Conservation (phyloP, 2,888 invertebrate genomes). For the Pandemis corylana region DNA sequence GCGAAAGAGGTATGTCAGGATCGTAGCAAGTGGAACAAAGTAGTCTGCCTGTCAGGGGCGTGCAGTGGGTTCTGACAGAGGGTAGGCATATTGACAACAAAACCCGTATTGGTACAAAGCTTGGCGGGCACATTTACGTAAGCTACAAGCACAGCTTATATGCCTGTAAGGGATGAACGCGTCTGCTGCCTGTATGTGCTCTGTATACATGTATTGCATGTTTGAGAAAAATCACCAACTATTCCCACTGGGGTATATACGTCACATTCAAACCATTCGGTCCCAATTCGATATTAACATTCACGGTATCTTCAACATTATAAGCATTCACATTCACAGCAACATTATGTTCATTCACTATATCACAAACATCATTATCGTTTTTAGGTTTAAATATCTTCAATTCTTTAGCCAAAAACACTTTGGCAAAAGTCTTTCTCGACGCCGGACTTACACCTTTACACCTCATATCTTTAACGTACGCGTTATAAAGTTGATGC, state of each 20-base stretch:
- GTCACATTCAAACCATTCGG: slow-evolving; percentile 30
- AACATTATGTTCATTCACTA: slow-evolving; percentile 59
- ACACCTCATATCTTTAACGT: slow-evolving; percentile 57
- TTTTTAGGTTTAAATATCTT: slow-evolving; percentile 68
- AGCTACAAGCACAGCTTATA: too few species aligned
- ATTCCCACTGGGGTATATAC: slow-evolving; percentile 34
- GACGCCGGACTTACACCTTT: slow-evolving; percentile 57
- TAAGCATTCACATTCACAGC: slow-evolving; percentile 46
- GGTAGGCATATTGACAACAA: too few species aligned
- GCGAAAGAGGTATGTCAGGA: too few species aligned
- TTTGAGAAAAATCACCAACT: neutral
- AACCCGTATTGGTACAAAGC: too few species aligned
- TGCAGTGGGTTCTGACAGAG: too few species aligned
- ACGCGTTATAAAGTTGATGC: slow-evolving; percentile 63
- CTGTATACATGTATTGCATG: neutral
- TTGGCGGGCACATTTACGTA: too few species aligned
- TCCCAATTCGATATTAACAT: slow-evolving; percentile 33
- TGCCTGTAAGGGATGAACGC: too few species aligned
- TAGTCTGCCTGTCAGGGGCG: too few species aligned
- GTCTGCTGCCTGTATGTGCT: too few species aligned
- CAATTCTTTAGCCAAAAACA: slow-evolving; percentile 57
- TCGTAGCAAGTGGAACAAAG: too few species aligned
- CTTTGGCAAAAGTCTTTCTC: slow-evolving; percentile 68
- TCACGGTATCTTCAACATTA: slow-evolving; percentile 28
- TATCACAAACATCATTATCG: slow-evolving; percentile 62